These are phyloP conservation scores for Camponotus vicinus DNA, from an alignment of 1,140 invertebrate species.

Conservation along the genomic window DNA sequence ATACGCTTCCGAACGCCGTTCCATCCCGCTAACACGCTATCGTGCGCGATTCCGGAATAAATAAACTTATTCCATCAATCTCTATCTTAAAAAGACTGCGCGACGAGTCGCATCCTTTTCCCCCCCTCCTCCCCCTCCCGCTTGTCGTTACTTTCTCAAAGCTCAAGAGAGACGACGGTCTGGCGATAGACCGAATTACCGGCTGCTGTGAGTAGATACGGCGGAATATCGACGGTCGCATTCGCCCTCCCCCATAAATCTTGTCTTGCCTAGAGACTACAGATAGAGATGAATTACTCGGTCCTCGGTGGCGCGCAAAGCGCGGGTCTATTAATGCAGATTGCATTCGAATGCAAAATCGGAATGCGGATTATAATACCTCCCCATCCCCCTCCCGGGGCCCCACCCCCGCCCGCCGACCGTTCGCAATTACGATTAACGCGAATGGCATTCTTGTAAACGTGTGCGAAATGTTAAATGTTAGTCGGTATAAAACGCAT, in stretches of 20 bases:
- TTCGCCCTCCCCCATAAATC: conserved; percentile 49
- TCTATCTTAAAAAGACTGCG: conserved; percentile 8
- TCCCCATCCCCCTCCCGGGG: too few relatives aligned
- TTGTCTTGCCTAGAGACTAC: conserved; percentile 35
- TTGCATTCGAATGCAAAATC: conserved; percentile 58
- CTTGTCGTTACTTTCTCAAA: background rate
- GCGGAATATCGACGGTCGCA: conserved; percentile 37
- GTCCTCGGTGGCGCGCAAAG: conserved; percentile 26
- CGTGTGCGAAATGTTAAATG: background rate
- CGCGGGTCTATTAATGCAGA: conserved; percentile 55
- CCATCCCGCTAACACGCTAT: background rate
- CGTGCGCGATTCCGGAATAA: conserved; percentile 39
- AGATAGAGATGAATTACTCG: conserved; percentile 61
- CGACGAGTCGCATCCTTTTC: background rate
- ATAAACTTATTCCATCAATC: conserved; percentile 62
- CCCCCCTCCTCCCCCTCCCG: background rate
- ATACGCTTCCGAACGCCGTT: background rate
- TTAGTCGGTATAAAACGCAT: too few relatives aligned
- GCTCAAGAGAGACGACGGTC: conserved; percentile 45
- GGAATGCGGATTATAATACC: conserved; percentile 43
- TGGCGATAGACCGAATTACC: conserved; percentile 51
- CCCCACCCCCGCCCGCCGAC: background rate
- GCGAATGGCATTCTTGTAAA: conserved; percentile 18
- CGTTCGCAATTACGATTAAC: conserved; percentile 28
- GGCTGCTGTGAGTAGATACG: conserved; percentile 55